Conservation (phyloP, 2,797 vertebrate genomes). For the Malacoctenus gilli region DNA sequence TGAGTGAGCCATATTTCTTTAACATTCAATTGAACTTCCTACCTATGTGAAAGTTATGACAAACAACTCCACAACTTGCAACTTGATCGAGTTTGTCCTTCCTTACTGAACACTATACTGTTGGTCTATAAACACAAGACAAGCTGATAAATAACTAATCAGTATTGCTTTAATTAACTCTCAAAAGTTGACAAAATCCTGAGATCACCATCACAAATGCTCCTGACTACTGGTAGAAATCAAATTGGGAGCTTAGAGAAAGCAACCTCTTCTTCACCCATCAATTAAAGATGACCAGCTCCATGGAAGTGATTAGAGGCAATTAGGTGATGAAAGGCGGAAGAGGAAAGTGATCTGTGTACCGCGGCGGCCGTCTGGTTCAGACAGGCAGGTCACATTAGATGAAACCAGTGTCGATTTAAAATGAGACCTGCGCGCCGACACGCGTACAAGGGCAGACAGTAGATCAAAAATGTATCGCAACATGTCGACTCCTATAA, state of each 20-base stretch:
- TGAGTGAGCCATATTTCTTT: no score
- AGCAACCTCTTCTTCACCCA: slow-evolving; percentile 9
- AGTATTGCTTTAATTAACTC: neutral
- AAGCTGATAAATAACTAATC: neutral
- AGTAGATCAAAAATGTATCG: neutral
- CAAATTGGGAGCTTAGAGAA: slow-evolving; percentile 7
- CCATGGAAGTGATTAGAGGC: slow-evolving; percentile 28
- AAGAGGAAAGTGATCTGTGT: slow-evolving; percentile 42
- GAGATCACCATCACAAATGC: slow-evolving; percentile 5
- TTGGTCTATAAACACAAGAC: neutral
- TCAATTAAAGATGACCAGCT: slow-evolving; percentile 34
- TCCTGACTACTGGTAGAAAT: neutral
- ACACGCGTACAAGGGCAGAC: neutral
- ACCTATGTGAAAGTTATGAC: no score
- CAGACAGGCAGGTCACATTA: slow-evolving; percentile 23
- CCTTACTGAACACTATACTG: no score
- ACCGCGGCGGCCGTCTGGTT: slow-evolving; percentile 19
- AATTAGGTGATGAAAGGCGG: slow-evolving; percentile 38
- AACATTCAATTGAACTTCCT: no score
- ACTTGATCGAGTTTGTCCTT: no score
- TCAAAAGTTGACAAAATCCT: neutral
- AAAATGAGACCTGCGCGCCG: slow-evolving; percentile 5
- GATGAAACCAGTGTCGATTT: slow-evolving; percentile 6
- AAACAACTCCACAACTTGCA: no score
- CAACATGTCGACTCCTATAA: neutral